A percentile compares a stretch with the other conserved stretches of the same genome.
Evolutionary conservation across 2,797 vertebrate species (phyloP).

Genomic region (Mormyrops boulengeri): DNA sequence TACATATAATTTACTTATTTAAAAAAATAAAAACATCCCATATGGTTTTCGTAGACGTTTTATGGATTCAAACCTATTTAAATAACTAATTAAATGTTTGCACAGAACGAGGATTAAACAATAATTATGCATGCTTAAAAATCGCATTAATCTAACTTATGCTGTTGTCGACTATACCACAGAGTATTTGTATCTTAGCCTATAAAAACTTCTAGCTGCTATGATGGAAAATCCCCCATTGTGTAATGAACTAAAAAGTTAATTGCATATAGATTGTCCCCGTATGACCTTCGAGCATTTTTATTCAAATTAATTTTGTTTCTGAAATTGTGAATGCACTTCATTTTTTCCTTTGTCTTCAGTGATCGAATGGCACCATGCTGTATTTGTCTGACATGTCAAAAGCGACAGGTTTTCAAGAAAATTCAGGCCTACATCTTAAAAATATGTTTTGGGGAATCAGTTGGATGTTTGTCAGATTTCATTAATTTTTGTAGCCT

Average conservation of each 20-base stretch:
- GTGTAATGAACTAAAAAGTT: background rate
- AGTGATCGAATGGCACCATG: background rate
- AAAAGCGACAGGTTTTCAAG: background rate
- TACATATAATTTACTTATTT: background rate
- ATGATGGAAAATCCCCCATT: background rate
- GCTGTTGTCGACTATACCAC: background rate
- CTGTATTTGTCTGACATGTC: background rate
- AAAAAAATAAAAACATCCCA: background rate
- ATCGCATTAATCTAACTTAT: background rate
- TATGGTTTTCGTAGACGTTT: background rate
- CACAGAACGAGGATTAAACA: background rate
- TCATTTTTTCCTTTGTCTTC: background rate
- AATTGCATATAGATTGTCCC: background rate
- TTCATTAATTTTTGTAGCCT: background rate
- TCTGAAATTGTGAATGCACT: background rate
- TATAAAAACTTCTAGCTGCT: background rate
- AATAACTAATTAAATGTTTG: background rate
- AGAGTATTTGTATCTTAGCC: background rate
- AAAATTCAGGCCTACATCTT: background rate
- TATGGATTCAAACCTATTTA: background rate
- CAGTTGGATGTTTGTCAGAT: background rate
- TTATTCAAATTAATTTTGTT: background rate
- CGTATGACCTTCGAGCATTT: background rate
- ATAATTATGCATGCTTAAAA: slow-evolving; percentile 1
- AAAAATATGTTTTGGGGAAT: background rate